phyloP scores from a whole-genome alignment of 1,140 invertebrate species.

The Bactericera cockerelli region DNA sequence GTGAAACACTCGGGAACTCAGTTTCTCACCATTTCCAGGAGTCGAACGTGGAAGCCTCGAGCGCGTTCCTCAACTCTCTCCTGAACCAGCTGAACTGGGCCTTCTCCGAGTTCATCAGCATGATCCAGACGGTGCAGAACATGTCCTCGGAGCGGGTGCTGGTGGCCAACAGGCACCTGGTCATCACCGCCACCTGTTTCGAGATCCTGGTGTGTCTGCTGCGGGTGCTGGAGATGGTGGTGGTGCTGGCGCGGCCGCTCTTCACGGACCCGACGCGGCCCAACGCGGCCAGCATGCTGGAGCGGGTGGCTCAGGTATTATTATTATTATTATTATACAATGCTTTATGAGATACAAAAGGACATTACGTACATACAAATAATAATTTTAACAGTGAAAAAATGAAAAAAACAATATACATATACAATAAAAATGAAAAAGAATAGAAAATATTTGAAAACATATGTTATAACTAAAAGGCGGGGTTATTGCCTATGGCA shows the following conservation, averaged over 20 bases:
- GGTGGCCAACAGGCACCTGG: slow-evolving; percentile 58
- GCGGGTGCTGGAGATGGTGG: slow-evolving; percentile 65
- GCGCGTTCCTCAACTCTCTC: slow-evolving; percentile 57
- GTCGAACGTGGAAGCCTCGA: slow-evolving; percentile 33
- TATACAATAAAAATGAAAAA: too few relatives aligned
- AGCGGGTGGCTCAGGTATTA: slow-evolving; percentile 50
- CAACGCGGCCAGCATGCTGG: slow-evolving; percentile 44
- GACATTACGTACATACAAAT: too few relatives aligned
- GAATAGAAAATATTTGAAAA: too few relatives aligned
- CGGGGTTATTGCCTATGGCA: too few relatives aligned
- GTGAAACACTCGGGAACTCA: too few relatives aligned
- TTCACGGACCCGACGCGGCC: slow-evolving; percentile 40
- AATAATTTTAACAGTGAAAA: too few relatives aligned
- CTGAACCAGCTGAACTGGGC: slow-evolving; percentile 76
- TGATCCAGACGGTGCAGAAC: slow-evolving; percentile 66
- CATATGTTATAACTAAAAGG: too few relatives aligned
- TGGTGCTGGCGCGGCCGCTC: slow-evolving; percentile 41
- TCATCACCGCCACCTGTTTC: slow-evolving; percentile 70
- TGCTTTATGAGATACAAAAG: too few relatives aligned
- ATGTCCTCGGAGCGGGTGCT: slow-evolving; percentile 31
- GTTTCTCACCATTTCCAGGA: too few relatives aligned
- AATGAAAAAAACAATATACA: too few relatives aligned
- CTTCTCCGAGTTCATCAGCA: slow-evolving; percentile 72
- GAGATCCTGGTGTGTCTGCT: slow-evolving; percentile 51
- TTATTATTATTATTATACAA: too few relatives aligned